Conservation (phyloP, 2,797 vertebrate genomes). For the Ceyx erithaca region DNA sequence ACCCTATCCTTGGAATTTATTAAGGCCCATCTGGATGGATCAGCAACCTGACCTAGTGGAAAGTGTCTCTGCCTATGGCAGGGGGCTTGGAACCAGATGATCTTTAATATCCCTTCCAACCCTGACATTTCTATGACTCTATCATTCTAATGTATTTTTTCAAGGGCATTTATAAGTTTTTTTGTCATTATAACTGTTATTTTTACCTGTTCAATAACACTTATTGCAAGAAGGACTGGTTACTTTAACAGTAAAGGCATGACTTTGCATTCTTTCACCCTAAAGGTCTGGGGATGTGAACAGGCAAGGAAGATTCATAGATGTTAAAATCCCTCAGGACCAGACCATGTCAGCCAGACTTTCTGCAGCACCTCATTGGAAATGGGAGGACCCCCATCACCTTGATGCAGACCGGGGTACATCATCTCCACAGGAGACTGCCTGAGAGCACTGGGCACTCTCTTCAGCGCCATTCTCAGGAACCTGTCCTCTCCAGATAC, state of each 20-base stretch:
- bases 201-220: not conserved
- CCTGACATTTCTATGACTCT: no score
- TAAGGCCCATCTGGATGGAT: no score
- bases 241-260: not conserved
- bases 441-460: fast-evolving
- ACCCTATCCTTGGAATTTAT: no score
- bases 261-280: not conserved
- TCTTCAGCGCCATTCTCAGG: fast-evolving
- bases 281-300: not conserved
- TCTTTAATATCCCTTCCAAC: no score
- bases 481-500: slow-evolving; percentile 13
- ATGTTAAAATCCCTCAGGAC: not conserved
- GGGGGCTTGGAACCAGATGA: no score
- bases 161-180: not conserved
- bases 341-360: not conserved
- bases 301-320: fast-evolving
- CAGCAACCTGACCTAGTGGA: no score
- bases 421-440: fast-evolving
- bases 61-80: no score
- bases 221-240: not conserved
- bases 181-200: not conserved
- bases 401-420: not conserved
- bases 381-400: not conserved
- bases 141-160: not conserved
- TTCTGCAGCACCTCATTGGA: not conserved